Evolutionary conservation across 2,888 invertebrate species (phyloP), one percentile per base, ranked within the genome.

Genomic region (Drosophila anomalipes): DNA sequence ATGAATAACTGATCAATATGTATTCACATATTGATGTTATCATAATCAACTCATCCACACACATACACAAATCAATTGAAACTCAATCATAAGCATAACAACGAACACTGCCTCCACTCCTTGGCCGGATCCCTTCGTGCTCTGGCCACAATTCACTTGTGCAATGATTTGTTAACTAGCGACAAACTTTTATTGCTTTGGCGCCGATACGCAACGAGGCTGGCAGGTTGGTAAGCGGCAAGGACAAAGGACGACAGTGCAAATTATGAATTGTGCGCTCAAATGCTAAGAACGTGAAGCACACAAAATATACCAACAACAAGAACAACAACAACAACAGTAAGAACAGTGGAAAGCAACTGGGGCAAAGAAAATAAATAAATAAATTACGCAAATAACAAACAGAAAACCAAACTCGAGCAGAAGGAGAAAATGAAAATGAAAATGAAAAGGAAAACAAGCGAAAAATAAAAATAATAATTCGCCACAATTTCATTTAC

Each of bases 401-500:
- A 58, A 74, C 64, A 72, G 44, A 75, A 64, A 64, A 76, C 62
- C 66, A 63, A 54, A 33, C 16, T 16, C 22, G 26, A 26, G 5
- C 39, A 30, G n/a, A n/a, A 35, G 22, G 9, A 26, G 16, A 30
- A 30, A n/a, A 30, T 28, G 37, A 30, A 28, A 56, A 52, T n/a
- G 54, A 52, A 54, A 58, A 62, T 28, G 53, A 53, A 52, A 56
- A 62, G 65, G 26, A 51, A 63, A 3, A 49, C 30, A 62, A 58
- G 39, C 39, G 33, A 68, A 75, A 74, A 79, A 77, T 69, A 79
- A 77, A 79, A 80, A 77, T 77, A 81, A 83, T 82, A 82, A 90
- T 82, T 83, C 82, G 78, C 85, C 87, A 83, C 88, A 91, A 91
- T 91, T 91, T 88, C 89, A 91, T 91, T 91, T 91, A 79, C 90